These are phyloP conservation scores for Pemphigus obesinymphae DNA, from an alignment of 1,140 invertebrate species.

Conservation along the genomic window DNA sequence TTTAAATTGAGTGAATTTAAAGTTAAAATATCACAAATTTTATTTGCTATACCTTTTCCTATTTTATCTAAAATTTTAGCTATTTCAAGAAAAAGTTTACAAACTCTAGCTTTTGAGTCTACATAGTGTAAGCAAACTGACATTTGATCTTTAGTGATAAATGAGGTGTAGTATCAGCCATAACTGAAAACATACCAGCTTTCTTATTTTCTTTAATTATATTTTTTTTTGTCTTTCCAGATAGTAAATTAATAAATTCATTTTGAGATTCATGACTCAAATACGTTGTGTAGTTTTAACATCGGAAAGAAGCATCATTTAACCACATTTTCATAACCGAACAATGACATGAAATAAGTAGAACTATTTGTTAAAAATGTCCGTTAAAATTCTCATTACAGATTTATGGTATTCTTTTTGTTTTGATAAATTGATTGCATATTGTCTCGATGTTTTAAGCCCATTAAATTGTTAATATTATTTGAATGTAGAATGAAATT, in stretches of 20 bases:
- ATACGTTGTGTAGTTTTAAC: background rate
- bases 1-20: too few species aligned
- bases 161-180: too few species aligned
- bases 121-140: too few species aligned
- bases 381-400: background rate
- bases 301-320: background rate
- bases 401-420: slow-evolving; percentile 2
- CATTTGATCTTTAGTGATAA: too few species aligned
- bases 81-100: too few species aligned
- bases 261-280: slow-evolving; percentile 25
- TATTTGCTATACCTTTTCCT: too few species aligned
- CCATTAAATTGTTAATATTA: background rate
- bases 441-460: background rate
- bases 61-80: too few species aligned
- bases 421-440: background rate
- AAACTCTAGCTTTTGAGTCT: too few species aligned
- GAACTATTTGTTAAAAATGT: background rate
- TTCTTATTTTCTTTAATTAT: too few species aligned
- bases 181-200: too few species aligned
- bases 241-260: slow-evolving; percentile 5
- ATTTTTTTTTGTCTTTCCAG: too few species aligned
- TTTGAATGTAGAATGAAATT: background rate
- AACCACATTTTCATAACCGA: slow-evolving; percentile 22
- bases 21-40: too few species aligned
- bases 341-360: slow-evolving; percentile 11